phyloP scores from a whole-genome alignment of 2,888 invertebrate genomes.

The Sipunculus nudus region DNA sequence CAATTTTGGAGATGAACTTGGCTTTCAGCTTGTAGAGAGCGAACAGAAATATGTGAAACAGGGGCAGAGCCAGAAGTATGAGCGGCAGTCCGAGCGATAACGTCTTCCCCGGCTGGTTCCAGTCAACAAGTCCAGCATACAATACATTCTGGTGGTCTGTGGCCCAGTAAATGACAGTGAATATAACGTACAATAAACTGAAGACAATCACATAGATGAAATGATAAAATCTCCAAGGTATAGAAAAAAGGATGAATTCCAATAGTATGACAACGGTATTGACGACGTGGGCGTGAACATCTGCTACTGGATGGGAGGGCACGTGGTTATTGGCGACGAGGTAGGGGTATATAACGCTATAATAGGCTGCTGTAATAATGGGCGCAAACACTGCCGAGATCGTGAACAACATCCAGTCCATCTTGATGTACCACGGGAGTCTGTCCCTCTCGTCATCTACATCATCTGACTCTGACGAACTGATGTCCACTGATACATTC shows the following conservation, averaged over 20 bases:
- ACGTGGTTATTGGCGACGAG: constrained; percentile 9
- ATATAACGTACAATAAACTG: constrained; percentile 49
- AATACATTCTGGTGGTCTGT: constrained; percentile 50
- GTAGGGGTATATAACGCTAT: constrained; percentile 47
- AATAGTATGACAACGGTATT: constrained; percentile 53
- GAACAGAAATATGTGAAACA: constrained; percentile 48
- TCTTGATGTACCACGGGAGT: too few relatives aligned
- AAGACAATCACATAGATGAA: constrained; percentile 48
- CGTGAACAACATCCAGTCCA: too few relatives aligned
- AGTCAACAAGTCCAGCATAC: constrained; percentile 57
- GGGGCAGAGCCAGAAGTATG: constrained; percentile 29
- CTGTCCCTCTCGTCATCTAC: too few relatives aligned
- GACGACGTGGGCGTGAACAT: constrained; percentile 53
- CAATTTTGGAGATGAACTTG: too few relatives aligned
- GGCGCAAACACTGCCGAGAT: too few relatives aligned
- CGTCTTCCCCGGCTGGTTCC: constrained; percentile 50
- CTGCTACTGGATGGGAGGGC: constrained; percentile 36
- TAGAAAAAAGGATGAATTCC: constrained; percentile 48
- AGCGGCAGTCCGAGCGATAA: constrained; percentile 44
- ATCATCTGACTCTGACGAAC: too few relatives aligned
- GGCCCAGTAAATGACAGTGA: constrained; percentile 54
- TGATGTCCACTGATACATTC: too few relatives aligned
- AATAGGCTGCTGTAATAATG: too few relatives aligned
- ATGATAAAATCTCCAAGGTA: constrained; percentile 55
- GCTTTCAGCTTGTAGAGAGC: constrained; percentile 44